A percentile compares a stretch with the other conserved stretches of the same genome.
Evolutionary conservation across 2,113 vertebrate species (phyloP).

Genomic region (Festucalex cinctus): DNA sequence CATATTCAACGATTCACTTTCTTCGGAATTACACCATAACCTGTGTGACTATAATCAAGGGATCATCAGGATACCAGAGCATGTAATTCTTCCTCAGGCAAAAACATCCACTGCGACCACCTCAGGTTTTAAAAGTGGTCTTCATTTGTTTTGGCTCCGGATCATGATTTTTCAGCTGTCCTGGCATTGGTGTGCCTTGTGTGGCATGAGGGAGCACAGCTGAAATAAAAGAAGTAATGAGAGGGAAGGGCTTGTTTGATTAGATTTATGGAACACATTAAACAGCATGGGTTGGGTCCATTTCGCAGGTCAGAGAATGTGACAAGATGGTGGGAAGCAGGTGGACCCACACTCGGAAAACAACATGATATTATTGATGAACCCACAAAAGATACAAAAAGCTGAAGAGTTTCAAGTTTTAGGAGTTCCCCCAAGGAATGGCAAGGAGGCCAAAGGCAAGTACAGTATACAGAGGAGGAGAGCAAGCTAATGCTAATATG

Average conservation of each 20-base stretch:
- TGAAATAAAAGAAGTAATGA: slow-evolving; percentile 58
- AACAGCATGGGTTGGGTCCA: slow-evolving; percentile 62
- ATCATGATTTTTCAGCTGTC: slow-evolving; percentile 50
- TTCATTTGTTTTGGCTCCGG: slow-evolving; percentile 39
- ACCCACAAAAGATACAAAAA: neutral
- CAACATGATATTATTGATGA: neutral
- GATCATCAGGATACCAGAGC: slow-evolving; percentile 55
- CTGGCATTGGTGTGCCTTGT: slow-evolving; percentile 37
- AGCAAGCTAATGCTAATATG: too few species aligned
- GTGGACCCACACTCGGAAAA: neutral
- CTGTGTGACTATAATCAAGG: slow-evolving; percentile 62
- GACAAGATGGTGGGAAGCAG: slow-evolving; percentile 23
- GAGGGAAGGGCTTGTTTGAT: slow-evolving; percentile 64
- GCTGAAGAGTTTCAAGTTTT: too few species aligned
- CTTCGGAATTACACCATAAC: slow-evolving; percentile 59
- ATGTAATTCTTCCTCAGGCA: slow-evolving; percentile 55
- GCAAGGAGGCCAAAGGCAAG: too few species aligned
- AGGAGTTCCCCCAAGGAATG: too few species aligned
- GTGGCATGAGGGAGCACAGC: slow-evolving; percentile 50
- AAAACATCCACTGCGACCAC: slow-evolving; percentile 29
- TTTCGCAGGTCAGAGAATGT: slow-evolving; percentile 48
- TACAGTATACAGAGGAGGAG: too few species aligned
- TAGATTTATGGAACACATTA: slow-evolving; percentile 73
- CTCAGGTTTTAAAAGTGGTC: slow-evolving; percentile 45
- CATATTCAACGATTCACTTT: slow-evolving; percentile 58